These are phyloP conservation scores for Drosophila fuyamai DNA, from an alignment of 1,140 invertebrate species.

Conservation along the genomic window DNA sequence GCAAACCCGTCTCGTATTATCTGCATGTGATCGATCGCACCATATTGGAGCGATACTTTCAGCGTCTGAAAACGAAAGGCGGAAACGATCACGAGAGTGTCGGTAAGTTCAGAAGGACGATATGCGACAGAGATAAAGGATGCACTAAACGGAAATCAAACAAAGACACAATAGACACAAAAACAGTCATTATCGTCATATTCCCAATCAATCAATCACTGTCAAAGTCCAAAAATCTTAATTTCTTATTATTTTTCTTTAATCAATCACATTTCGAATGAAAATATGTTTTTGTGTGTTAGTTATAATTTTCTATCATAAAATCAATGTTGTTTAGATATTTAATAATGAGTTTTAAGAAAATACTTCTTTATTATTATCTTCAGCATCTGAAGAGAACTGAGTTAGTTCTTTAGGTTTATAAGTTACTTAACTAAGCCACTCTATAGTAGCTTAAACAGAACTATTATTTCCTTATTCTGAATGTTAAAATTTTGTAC, in stretches of 20 bases:
- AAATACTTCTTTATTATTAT: background rate
- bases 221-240: constrained; percentile 15
- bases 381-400: background rate
- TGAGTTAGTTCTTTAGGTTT: background rate
- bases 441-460: too few species aligned
- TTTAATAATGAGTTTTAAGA: background rate
- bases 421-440: too few species aligned
- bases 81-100: constrained; percentile 87
- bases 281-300: background rate
- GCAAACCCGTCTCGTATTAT: constrained; percentile 99
- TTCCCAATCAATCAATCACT: constrained; percentile 14
- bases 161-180: constrained; percentile 10
- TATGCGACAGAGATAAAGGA: constrained; percentile 1
- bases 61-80: constrained; percentile 94
- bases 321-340: background rate
- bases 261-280: constrained; percentile 16
- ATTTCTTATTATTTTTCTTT: background rate
- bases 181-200: constrained; percentile 14
- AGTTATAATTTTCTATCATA: background rate
- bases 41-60: constrained; percentile 98
- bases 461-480: too few species aligned
- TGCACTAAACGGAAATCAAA: constrained; percentile 15
- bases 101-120: constrained; percentile 67
- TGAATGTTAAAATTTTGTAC: too few species aligned
- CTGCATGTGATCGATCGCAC: constrained; percentile 98